Evolutionary conservation across 2,888 invertebrate species (phyloP).

Genomic region (Leptogaster cylindrica): DNA sequence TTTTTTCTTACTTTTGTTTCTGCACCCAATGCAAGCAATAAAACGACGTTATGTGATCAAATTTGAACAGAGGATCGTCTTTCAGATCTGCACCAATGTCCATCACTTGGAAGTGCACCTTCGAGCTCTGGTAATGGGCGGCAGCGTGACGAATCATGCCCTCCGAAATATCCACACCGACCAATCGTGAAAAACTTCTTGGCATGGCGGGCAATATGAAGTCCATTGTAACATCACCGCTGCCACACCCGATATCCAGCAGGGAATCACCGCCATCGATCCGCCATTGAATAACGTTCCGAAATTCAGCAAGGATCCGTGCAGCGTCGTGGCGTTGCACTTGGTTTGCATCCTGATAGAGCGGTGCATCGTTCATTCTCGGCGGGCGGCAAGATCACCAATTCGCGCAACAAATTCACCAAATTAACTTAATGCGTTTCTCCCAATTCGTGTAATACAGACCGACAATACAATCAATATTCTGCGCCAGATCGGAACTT

Average conservation of each 20-base stretch:
- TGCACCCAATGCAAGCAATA: slow-evolving; percentile 82
- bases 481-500: neutral
- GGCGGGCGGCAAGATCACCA: neutral
- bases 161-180: slow-evolving; percentile 74
- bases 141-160: slow-evolving; percentile 74
- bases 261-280: slow-evolving; percentile 63
- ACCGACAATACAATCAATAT: neutral
- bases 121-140: slow-evolving; percentile 63
- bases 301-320: slow-evolving; percentile 70
- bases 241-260: slow-evolving; percentile 77
- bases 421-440: neutral
- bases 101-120: slow-evolving; percentile 62
- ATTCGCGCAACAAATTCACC: neutral
- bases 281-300: slow-evolving; percentile 67
- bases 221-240: slow-evolving; percentile 73
- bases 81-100: slow-evolving; percentile 68
- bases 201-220: slow-evolving; percentile 70
- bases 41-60: slow-evolving; percentile 77
- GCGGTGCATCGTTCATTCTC: slow-evolving; percentile 68
- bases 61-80: slow-evolving; percentile 63
- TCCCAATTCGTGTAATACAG: neutral
- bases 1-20: slow-evolving; percentile 74
- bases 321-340: slow-evolving; percentile 73
- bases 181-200: slow-evolving; percentile 62
- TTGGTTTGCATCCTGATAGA: slow-evolving; percentile 72